Evolutionary conservation across 2,113 vertebrate species (phyloP).

Genomic region (Spilogale gracilis): DNA sequence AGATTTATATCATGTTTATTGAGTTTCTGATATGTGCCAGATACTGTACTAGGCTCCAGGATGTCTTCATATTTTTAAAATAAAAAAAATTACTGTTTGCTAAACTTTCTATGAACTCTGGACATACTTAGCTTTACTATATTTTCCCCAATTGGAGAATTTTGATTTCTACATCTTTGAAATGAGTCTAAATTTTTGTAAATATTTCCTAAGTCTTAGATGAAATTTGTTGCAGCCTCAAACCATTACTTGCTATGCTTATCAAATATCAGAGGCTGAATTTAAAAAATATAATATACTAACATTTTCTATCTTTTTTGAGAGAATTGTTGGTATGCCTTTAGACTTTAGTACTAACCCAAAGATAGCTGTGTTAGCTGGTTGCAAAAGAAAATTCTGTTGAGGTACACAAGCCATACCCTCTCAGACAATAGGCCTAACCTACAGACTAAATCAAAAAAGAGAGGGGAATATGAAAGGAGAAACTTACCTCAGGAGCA

Average conservation of each 20-base stretch:
- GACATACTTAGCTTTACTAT: not conserved
- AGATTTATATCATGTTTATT: not conserved
- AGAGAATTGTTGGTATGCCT: not conserved
- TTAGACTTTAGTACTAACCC: not conserved
- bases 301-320: not conserved
- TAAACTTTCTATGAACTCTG: not conserved
- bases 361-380: not conserved
- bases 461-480: not conserved
- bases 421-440: not conserved
- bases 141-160: not conserved
- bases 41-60: not conserved
- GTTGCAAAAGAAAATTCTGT: not conserved
- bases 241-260: not conserved
- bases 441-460: not conserved
- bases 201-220: slow-evolving; percentile 36
- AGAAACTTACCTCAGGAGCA: not conserved
- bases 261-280: not conserved
- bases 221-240: not conserved
- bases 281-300: not conserved
- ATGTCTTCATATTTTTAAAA: slow-evolving; percentile 25
- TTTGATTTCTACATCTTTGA: not conserved
- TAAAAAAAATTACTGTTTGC: not conserved
- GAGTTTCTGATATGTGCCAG: slow-evolving; percentile 13
- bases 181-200: slow-evolving; percentile 18
- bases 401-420: not conserved